phyloP scores from a whole-genome alignment of 2,113 vertebrate genomes.

The Zingel zingel region DNA sequence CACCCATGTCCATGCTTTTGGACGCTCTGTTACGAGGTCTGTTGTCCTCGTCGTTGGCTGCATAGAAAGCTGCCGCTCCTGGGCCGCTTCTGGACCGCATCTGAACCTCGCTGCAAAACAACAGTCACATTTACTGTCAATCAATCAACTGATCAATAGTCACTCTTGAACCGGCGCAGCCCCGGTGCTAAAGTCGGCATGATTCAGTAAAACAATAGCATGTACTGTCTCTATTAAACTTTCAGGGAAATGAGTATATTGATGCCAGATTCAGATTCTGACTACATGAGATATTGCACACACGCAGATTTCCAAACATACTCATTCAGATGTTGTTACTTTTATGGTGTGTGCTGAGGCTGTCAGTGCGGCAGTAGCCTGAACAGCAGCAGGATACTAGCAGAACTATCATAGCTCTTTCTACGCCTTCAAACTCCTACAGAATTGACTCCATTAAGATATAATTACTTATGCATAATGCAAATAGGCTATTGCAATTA shows the following conservation, averaged over 20 bases:
- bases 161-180: not conserved
- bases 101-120: slow-evolving; percentile 41
- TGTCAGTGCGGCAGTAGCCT: too few relatives aligned
- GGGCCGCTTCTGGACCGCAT: slow-evolving; percentile 14
- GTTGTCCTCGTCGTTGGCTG: slow-evolving; percentile 66
- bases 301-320: not conserved
- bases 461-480: slow-evolving; percentile 63
- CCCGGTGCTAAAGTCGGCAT: not conserved
- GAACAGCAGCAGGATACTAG: not conserved
- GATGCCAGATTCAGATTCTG: slow-evolving; percentile 31
- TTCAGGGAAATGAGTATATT: not conserved
- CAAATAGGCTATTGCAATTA: slow-evolving; percentile 62
- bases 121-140: not conserved
- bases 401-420: not conserved
- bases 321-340: not conserved
- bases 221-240: slow-evolving; percentile 27
- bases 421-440: slow-evolving; percentile 8
- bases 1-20: slow-evolving; percentile 97
- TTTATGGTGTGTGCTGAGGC: not conserved
- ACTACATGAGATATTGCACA: slow-evolving; percentile 20
- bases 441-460: slow-evolving; percentile 20
- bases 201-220: slow-evolving; percentile 40
- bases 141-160: not conserved
- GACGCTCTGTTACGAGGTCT: slow-evolving; percentile 87
- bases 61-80: slow-evolving; percentile 67